Evolutionary conservation across 2,797 vertebrate species (phyloP), one percentile per base, ranked within the genome.

Genomic region (Echiichthys vipera): DNA sequence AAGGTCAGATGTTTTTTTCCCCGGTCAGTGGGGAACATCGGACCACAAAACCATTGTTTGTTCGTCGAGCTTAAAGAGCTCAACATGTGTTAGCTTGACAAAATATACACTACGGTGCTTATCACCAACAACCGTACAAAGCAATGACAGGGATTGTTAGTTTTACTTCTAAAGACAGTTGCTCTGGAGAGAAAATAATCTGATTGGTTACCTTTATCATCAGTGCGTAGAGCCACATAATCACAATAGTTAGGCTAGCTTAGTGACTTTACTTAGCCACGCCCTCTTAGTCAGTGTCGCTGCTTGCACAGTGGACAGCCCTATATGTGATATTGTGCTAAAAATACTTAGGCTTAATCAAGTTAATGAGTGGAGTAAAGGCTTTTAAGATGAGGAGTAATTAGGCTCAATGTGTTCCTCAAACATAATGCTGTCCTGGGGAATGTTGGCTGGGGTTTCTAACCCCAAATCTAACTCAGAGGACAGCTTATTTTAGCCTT

Each of bases 91-190:
- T 30, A 53, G 42, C 46, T 47, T 50, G 24, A 37, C 10, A 58
- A 42, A 54, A 55, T 20, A 27, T 24, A 42, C 22, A 2, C 34
- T 40, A 42, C 30, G 39, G 50, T 81, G 67, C 34, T 71, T 29
- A 25, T 47, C 22, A 64, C 4, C 24, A 65, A 57, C 6, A 47
- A 24, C 3, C 2, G 2, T 24, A 49, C 29, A 8, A 61, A 72
- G 54, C 40, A 30, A 30, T 29, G 27, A 47, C 40, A 1, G 10
- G 17, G 24, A n/a, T 11, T 2, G 18, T n/a, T 5, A 22, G 32
- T 54, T 70, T 53, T 4, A 11, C 27, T 57, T 57, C 10, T 27
- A 53, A 46, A 18, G 61, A 34, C 42, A 53, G 53, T 22, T 53
- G 22, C 63, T 56, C 15, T 42, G 27, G 12, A 64, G 59, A 50